A percentile compares a stretch with the other conserved stretches of the same genome.
Evolutionary conservation across 2,797 vertebrate species (phyloP).

Genomic region (Sphenopsis melanotis): DNA sequence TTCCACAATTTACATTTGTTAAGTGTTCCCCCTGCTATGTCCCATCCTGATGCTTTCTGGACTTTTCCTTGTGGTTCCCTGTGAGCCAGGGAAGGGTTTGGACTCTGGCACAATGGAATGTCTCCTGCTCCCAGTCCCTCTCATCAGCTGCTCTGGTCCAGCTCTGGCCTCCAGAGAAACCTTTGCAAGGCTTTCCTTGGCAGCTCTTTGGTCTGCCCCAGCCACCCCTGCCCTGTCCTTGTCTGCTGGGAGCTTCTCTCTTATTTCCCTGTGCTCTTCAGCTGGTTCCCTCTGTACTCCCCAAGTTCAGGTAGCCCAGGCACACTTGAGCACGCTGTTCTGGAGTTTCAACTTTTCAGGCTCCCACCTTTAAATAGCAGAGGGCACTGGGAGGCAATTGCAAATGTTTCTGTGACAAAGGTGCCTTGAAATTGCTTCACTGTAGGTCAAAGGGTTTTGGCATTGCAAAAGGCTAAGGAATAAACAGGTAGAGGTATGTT

Average conservation of each 20-base stretch:
- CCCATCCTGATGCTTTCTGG: not conserved
- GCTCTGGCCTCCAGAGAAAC: not conserved
- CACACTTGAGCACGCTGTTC: not conserved
- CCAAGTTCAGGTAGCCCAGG: not conserved
- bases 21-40: rapidly evolving
- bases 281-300: not conserved
- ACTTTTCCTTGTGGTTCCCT: not conserved
- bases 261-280: not conserved
- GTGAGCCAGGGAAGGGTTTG: not conserved
- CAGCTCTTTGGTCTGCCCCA: not conserved
- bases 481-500: not conserved
- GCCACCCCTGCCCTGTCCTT: not conserved
- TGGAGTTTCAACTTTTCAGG: rapidly evolving
- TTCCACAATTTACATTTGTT: not conserved
- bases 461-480: not conserved
- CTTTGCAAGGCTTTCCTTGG: not conserved
- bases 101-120: not conserved
- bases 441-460: not conserved
- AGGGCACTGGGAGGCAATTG: not conserved
- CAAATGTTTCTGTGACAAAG: not conserved
- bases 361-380: not conserved
- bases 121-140: not conserved
- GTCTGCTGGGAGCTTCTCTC: not conserved
- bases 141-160: not conserved
- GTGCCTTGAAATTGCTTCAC: not conserved